These are phyloP conservation scores for Bhutanitis thaidina DNA, from an alignment of 2,888 invertebrate genomes.

Conservation along the genomic window DNA sequence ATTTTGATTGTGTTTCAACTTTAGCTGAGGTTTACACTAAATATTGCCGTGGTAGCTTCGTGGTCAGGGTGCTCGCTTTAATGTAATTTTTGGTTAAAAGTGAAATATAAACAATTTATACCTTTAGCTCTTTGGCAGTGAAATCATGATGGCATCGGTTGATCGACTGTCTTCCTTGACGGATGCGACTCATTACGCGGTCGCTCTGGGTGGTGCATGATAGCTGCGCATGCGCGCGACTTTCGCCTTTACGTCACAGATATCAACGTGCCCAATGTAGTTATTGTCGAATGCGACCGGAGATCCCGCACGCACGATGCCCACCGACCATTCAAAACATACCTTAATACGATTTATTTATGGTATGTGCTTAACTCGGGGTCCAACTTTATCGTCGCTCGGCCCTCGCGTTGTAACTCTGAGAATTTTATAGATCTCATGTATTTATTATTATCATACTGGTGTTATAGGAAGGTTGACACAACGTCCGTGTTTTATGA, in stretches of 20 bases:
- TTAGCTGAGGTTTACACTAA: no score
- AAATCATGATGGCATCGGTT: slow-evolving; percentile 35
- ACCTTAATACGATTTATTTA: slow-evolving; percentile 72
- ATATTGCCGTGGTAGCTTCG: no score
- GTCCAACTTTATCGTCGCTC: slow-evolving; percentile 46
- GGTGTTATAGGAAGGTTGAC: slow-evolving; percentile 54
- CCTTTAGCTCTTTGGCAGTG: slow-evolving; percentile 22
- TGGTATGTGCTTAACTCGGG: slow-evolving; percentile 56
- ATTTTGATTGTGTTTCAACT: no score
- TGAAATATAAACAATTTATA: not conserved
- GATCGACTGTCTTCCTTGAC: slow-evolving; percentile 65
- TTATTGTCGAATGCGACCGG: slow-evolving; percentile 56
- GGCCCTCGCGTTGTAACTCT: slow-evolving; percentile 36
- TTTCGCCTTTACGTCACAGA: slow-evolving; percentile 49
- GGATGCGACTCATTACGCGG: slow-evolving; percentile 62
- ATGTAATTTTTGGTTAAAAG: no score
- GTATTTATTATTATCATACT: slow-evolving; percentile 56
- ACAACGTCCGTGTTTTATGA: slow-evolving; percentile 54
- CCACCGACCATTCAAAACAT: slow-evolving; percentile 55
- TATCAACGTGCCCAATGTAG: slow-evolving; percentile 59
- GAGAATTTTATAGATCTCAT: slow-evolving; percentile 57
- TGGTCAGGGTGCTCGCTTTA: no score
- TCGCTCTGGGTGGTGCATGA: slow-evolving; percentile 61
- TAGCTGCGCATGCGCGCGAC: slow-evolving; percentile 19
- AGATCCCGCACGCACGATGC: slow-evolving; percentile 60